Conservation (phyloP, 1,140 invertebrate species). For the Drosophila kikkawai region DNA sequence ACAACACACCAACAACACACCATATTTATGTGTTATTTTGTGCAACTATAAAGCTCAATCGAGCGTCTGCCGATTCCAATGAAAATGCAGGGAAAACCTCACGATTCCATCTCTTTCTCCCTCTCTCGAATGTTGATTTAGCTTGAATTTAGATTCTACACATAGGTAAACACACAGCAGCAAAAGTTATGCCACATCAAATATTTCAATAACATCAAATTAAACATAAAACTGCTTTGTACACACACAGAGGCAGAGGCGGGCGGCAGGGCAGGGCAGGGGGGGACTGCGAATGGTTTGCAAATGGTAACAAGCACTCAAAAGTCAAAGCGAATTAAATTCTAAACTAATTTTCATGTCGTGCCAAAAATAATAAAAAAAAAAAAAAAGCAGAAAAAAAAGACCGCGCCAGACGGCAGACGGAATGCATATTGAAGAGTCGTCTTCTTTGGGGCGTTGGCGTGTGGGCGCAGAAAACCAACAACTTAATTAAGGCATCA, state of each 20-base stretch:
- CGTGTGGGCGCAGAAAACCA: constrained; percentile 43
- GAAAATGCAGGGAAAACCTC: constrained; percentile 3
- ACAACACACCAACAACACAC: too few relatives aligned
- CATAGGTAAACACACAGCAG: constrained; percentile 25
- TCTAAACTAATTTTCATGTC: constrained; percentile 83
- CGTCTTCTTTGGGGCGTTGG: constrained; percentile 17
- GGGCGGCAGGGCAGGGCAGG: too few relatives aligned
- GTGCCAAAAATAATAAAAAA: constrained; percentile 82
- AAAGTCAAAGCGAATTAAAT: constrained; percentile 82
- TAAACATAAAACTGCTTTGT: constrained; percentile 41
- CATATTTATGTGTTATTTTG: constrained; percentile 15
- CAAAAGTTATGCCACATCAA: constrained; percentile 58
- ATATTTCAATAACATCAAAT: constrained; percentile 67
- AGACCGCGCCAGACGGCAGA: constrained; percentile 11
- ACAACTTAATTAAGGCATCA: constrained; percentile 81
- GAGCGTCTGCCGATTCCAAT: constrained; percentile 35
- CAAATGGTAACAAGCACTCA: constrained; percentile 82
- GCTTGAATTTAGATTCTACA: constrained; percentile 4
- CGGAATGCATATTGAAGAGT: constrained; percentile 30
- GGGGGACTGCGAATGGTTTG: constrained; percentile 30
- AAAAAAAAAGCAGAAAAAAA: constrained; percentile 23
- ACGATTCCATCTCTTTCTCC: too few relatives aligned
- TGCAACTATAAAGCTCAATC: constrained; percentile 47
- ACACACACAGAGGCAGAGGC: not conserved
- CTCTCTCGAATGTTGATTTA: constrained; percentile 10